Percentiles rank a stretch among this genome's conserved stretches.
Evolutionary conservation across 2,888 invertebrate species (phyloP).

Genomic region (Nymphalis polychloros): DNA sequence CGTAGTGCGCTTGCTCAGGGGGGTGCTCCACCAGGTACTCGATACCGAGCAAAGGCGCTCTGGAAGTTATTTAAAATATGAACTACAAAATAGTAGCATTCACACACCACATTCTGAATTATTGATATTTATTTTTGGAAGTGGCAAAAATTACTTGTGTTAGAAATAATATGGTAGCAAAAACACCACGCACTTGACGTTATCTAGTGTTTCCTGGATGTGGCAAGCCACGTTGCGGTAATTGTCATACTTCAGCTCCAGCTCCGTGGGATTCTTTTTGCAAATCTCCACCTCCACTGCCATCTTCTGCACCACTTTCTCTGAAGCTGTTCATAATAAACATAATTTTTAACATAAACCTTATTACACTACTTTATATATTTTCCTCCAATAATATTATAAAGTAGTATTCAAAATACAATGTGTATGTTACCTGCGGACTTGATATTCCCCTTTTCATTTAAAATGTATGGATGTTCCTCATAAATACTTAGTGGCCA

Average conservation of each 20-base stretch:
- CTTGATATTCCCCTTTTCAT: conserved; percentile 42
- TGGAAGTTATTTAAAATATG: conserved; percentile 37
- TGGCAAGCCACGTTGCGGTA: conserved; percentile 57
- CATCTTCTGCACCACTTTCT: conserved; percentile 57
- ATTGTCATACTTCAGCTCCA: conserved; percentile 55
- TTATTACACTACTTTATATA: too few relatives aligned
- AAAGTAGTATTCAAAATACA: neutral
- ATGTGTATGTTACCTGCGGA: conserved; percentile 39
- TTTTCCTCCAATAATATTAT: neutral
- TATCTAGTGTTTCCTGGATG: conserved; percentile 63
- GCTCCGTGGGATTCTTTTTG: conserved; percentile 45
- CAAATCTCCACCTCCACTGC: conserved; percentile 56
- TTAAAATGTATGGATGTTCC: conserved; percentile 59
- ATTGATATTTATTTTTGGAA: neutral
- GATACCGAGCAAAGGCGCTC: conserved; percentile 84
- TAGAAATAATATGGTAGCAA: neutral
- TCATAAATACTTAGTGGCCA: conserved; percentile 68
- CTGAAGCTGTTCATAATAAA: conserved; percentile 45
- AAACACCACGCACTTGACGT: conserved; percentile 58
- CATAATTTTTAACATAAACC: conserved; percentile 8
- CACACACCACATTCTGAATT: too few relatives aligned
- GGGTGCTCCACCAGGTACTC: conserved; percentile 90
- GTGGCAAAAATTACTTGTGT: neutral
- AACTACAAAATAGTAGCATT: neutral
- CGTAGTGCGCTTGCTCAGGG: conserved; percentile 83